A percentile compares a stretch with the other conserved stretches of the same genome.
Evolutionary conservation across 2,888 invertebrate genomes (phyloP).

Genomic region (Chalcosyrphus nemorum): DNA sequence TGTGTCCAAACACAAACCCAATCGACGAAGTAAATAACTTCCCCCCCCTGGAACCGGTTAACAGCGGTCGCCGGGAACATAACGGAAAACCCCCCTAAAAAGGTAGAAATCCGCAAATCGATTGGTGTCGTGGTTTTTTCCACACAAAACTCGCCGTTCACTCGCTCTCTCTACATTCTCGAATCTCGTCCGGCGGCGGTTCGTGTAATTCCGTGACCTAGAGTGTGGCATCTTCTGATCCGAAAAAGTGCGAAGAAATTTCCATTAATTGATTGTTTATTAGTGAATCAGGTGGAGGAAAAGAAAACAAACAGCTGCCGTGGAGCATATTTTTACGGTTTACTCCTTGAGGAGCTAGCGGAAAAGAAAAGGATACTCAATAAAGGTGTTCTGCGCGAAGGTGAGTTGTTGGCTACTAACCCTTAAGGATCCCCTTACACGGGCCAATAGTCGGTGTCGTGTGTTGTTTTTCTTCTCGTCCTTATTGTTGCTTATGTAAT

Average conservation of each 20-base stretch:
- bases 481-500: constrained; percentile 50
- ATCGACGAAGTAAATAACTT: no score
- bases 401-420: constrained; percentile 28
- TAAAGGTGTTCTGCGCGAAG: constrained; percentile 56
- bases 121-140: constrained; percentile 46
- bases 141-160: neutral
- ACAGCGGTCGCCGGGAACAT: constrained; percentile 17
- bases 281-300: constrained; percentile 20
- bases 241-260: constrained; percentile 7
- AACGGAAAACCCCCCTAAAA: no score
- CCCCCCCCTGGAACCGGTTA: no score
- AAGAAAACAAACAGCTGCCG: constrained; percentile 25
- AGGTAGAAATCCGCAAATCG: constrained; percentile 37
- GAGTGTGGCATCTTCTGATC: constrained; percentile 18
- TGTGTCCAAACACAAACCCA: neutral
- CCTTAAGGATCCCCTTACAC: neutral
- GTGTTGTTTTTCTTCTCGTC: constrained; percentile 2
- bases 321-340: constrained; percentile 4
- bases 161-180: neutral
- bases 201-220: constrained; percentile 16
- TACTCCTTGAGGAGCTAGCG: neutral
- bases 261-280: constrained; percentile 47
- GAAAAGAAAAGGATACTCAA: constrained; percentile 53
- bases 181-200: constrained; percentile 4
- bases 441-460: constrained; percentile 1